These are phyloP conservation scores for Carpatolechia fugitivella DNA, from an alignment of 2,888 invertebrate genomes.

Conservation along the genomic window DNA sequence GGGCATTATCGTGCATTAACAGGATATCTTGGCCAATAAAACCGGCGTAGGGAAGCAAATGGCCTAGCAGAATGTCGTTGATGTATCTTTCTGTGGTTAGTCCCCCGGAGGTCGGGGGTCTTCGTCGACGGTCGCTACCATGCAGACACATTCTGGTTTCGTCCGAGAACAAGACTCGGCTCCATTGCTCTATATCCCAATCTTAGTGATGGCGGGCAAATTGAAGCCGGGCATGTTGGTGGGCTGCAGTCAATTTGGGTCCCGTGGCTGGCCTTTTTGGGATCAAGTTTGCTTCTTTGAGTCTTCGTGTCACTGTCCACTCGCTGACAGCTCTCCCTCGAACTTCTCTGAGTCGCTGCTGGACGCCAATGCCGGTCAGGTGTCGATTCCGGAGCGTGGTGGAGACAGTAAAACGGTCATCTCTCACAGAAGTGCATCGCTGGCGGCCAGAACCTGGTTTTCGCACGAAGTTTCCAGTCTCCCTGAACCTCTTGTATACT, in stretches of 20 bases:
- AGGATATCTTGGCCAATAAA: conserved; percentile 13
- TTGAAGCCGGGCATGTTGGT: conserved; percentile 16
- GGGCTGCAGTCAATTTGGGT: conserved; percentile 20
- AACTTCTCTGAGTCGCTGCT: no score
- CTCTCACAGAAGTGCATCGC: no score
- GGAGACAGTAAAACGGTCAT: no score
- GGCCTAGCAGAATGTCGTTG: conserved; percentile 15
- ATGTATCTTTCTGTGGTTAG: conserved; percentile 10
- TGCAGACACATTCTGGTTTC: conserved; percentile 22
- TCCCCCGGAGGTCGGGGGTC: not conserved
- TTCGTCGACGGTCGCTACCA: conserved; percentile 19
- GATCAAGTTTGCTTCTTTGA: conserved; percentile 23
- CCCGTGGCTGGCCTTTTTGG: conserved; percentile 25
- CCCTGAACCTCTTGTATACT: no score
- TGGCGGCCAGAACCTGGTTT: no score
- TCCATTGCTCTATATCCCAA: conserved; percentile 22
- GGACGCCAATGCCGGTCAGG: no score
- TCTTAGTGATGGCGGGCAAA: conserved; percentile 20
- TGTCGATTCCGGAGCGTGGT: no score
- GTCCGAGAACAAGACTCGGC: conserved; percentile 17
- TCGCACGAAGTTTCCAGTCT: no score
- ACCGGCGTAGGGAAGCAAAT: conserved; percentile 14
- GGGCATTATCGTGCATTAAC: conserved; percentile 18
- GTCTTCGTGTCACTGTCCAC: conserved; percentile 27
- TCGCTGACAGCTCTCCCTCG: conserved; percentile 22